A percentile compares a stretch with the other conserved stretches of the same genome.
Conservation (phyloP, 2,113 vertebrate genomes). For the human (Homo sapiens) region DNA sequence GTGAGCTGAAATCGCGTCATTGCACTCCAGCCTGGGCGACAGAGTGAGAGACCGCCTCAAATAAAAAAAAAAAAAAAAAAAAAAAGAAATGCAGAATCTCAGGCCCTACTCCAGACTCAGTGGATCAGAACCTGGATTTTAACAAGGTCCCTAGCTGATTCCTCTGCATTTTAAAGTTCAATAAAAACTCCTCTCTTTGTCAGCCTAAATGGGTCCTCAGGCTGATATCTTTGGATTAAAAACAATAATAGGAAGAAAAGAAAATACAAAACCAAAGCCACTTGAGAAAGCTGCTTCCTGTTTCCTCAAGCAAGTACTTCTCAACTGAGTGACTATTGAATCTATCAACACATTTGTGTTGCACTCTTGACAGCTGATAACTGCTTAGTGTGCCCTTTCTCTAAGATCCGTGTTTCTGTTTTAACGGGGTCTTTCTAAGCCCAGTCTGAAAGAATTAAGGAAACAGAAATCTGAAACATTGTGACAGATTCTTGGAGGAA, state of each 20-base stretch:
- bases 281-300: not conserved
- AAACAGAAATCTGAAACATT: not conserved
- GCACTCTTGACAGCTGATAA: conserved; percentile 16
- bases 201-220: not conserved
- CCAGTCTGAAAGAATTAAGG: conserved; percentile 49
- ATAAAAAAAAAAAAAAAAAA: too few species aligned
- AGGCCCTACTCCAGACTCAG: not conserved
- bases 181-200: not conserved
- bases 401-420: not conserved
- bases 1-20: too few species aligned
- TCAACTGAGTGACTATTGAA: not conserved
- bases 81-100: not conserved
- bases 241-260: not conserved
- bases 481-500: not conserved
- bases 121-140: not conserved
- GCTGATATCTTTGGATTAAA: not conserved
- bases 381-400: not conserved
- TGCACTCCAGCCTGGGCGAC: too few species aligned
- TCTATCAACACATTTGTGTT: not conserved
- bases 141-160: not conserved
- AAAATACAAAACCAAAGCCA: not conserved
- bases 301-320: not conserved
- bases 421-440: conserved; percentile 28
- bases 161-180: not conserved
- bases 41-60: too few species aligned